Evolutionary conservation across 2,888 invertebrate genomes (phyloP).

Genomic region (Aphodius granarius): DNA sequence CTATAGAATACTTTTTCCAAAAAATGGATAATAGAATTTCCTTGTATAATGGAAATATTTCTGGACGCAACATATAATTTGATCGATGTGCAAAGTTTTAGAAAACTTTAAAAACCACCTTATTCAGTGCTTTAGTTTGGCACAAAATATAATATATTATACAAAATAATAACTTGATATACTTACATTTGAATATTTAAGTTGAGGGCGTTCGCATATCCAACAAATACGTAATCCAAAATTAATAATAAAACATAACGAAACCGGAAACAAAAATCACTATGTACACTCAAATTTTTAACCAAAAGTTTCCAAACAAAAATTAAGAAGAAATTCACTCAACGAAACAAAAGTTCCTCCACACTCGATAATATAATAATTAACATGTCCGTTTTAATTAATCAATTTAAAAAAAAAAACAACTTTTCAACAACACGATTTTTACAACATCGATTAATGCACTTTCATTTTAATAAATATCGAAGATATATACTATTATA

Average conservation of each 20-base stretch:
- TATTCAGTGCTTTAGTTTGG: neutral
- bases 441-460: constrained; percentile 25
- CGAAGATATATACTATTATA: neutral
- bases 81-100: neutral
- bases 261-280: neutral
- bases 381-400: constrained; percentile 15
- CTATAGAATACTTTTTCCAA: no score
- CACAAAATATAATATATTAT: neutral
- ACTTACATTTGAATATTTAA: neutral
- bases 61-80: no score
- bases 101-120: neutral
- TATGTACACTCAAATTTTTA: neutral
- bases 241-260: neutral
- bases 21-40: no score
- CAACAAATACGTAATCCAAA: neutral
- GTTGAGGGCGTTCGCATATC: neutral
- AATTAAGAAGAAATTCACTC: neutral
- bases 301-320: neutral
- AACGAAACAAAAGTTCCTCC: neutral
- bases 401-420: constrained; percentile 12
- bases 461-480: constrained; percentile 14
- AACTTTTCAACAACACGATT: constrained; percentile 19
- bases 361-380: constrained; percentile 19
- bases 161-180: neutral
- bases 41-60: no score